Percentiles rank a stretch among this genome's conserved stretches.
Conservation (phyloP, 2,113 vertebrate genomes). For the Gymnarchus niloticus region DNA sequence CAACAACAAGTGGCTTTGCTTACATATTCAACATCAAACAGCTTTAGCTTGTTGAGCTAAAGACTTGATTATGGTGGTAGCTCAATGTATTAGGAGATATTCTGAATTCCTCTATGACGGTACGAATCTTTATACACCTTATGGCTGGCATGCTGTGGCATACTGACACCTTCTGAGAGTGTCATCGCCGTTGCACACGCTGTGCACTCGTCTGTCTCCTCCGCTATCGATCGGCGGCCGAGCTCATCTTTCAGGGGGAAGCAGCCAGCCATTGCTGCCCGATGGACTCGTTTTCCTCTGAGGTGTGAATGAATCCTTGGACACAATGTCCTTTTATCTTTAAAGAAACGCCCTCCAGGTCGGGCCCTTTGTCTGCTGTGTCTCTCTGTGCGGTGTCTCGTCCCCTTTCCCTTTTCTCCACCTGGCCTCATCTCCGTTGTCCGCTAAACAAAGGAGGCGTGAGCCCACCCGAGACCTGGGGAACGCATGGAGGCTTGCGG, state of each 20-base stretch:
- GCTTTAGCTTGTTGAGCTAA: neutral
- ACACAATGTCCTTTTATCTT: slow-evolving; percentile 38
- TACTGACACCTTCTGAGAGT: neutral
- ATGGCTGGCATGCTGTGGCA: neutral
- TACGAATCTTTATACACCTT: neutral
- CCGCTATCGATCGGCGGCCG: neutral
- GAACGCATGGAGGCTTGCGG: neutral
- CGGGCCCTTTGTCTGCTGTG: slow-evolving; percentile 40
- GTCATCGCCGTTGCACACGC: neutral
- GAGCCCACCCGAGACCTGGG: neutral
- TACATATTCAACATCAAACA: neutral
- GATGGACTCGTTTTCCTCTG: slow-evolving; percentile 15
- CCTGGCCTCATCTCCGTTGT: neutral
- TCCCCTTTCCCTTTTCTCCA: slow-evolving; percentile 9
- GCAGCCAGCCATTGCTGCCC: slow-evolving; percentile 11
- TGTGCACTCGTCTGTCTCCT: neutral
- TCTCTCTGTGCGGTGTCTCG: slow-evolving; percentile 33
- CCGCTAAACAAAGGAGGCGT: neutral
- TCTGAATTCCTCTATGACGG: neutral
- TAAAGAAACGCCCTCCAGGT: slow-evolving; percentile 30
- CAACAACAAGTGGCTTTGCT: neutral
- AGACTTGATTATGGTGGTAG: neutral
- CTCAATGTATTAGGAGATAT: neutral
- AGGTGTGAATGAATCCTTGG: slow-evolving; percentile 28
- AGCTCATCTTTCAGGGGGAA: slow-evolving; percentile 28